Percentiles rank a stretch among this genome's conserved stretches.
Conservation (phyloP, 2,113 vertebrate species). For the Nesospiza acunhae region DNA sequence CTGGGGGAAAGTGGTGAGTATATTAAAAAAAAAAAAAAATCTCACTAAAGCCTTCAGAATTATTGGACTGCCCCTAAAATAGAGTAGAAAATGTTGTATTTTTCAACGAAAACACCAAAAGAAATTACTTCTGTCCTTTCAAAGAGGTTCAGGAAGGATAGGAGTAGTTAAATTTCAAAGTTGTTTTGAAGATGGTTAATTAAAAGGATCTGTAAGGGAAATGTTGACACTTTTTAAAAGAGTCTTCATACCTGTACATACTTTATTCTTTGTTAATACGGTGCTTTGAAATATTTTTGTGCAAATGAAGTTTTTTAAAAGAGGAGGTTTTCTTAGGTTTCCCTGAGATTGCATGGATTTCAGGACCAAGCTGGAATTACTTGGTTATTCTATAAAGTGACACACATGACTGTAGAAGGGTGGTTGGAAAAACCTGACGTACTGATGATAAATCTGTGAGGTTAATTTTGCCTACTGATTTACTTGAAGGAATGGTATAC, state of each 20-base stretch:
- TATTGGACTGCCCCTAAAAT: not conserved
- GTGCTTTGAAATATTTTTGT: not conserved
- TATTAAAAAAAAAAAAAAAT: not conserved
- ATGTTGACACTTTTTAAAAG: not conserved
- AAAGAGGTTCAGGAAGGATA: not conserved
- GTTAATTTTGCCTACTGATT: not conserved
- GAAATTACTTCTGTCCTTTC: not conserved
- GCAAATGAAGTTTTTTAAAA: not conserved
- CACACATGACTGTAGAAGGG: not conserved
- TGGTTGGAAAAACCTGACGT: not conserved
- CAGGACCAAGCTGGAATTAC: not conserved
- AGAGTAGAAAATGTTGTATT: not conserved
- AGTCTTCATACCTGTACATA: not conserved
- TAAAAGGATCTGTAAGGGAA: not conserved
- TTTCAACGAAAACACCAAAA: not conserved
- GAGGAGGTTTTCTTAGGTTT: not conserved
- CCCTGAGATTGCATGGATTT: not conserved
- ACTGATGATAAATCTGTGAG: not conserved
- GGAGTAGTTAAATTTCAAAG: not conserved
- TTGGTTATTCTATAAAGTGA: not conserved
- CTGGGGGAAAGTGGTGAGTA: accelerated
- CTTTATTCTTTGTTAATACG: not conserved
- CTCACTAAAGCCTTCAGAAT: not conserved
- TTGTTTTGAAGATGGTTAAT: not conserved
- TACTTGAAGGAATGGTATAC: not conserved